These are phyloP conservation scores for Aproaerema taeniolella DNA, from an alignment of 2,888 invertebrate species.

Conservation along the genomic window DNA sequence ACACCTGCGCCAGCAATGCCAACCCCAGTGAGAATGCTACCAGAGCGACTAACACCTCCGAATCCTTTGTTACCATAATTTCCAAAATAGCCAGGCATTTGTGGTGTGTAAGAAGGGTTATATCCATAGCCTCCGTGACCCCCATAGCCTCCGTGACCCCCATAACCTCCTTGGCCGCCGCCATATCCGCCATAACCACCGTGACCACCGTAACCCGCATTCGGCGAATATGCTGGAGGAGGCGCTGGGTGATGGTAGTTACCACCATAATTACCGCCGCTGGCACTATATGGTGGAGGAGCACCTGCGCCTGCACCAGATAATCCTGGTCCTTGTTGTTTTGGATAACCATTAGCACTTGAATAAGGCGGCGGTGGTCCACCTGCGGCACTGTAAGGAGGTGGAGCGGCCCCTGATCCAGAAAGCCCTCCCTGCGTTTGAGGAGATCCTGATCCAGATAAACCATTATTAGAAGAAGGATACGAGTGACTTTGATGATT, in stretches of 20 bases:
- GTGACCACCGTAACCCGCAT: conserved; percentile 32
- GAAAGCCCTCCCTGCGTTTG: conserved; percentile 26
- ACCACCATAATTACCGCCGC: conserved; percentile 5
- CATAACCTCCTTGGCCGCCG: conserved; percentile 24
- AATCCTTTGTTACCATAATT: conserved; percentile 44
- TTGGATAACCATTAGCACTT: conserved; percentile 18
- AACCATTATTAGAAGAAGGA: conserved; percentile 46
- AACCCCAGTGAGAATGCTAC: conserved; percentile 55
- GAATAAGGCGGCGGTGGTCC: conserved; percentile 52
- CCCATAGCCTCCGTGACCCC: conserved; percentile 38
- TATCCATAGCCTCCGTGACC: conserved; percentile 37
- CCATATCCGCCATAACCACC: conserved; percentile 26
- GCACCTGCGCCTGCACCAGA: background rate
- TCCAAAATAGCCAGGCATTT: conserved; percentile 64
- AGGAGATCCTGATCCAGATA: conserved; percentile 43
- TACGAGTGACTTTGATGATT: conserved; percentile 46
- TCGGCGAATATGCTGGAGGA: conserved; percentile 8
- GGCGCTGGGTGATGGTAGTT: conserved; percentile 10
- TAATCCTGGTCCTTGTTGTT: background rate
- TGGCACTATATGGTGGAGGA: conserved; percentile 4
- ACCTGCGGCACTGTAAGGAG: conserved; percentile 42
- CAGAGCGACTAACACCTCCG: conserved; percentile 49
- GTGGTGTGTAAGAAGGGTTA: conserved; percentile 24
- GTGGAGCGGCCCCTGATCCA: conserved; percentile 40
- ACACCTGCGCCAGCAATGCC: conserved; percentile 69